Evolutionary conservation across 2,113 vertebrate genomes (phyloP).

Genomic region (Bubo blakistoni): DNA sequence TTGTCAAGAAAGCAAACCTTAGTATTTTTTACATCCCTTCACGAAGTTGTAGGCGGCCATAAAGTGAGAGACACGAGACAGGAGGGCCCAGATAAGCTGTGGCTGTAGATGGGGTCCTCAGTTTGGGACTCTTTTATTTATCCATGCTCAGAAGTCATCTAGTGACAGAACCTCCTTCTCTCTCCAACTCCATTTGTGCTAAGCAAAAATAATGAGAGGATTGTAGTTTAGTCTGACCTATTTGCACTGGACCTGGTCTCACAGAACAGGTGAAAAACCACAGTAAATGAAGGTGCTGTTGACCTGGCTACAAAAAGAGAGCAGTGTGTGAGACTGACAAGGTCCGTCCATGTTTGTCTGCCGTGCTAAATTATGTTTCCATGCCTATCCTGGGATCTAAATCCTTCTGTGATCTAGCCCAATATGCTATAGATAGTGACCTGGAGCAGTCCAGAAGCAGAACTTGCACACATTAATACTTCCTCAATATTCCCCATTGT

Average conservation of each 20-base stretch:
- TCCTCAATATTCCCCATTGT: background rate
- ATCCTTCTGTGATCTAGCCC: background rate
- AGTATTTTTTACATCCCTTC: background rate
- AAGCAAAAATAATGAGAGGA: background rate
- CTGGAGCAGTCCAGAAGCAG: background rate
- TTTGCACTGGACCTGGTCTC: background rate
- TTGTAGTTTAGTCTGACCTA: background rate
- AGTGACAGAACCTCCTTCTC: background rate
- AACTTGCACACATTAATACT: background rate
- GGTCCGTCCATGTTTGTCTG: background rate
- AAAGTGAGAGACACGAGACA: background rate
- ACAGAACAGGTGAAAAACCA: background rate
- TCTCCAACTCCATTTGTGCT: background rate
- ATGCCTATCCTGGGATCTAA: background rate
- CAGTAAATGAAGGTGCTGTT: background rate
- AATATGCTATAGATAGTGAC: background rate
- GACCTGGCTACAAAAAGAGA: background rate
- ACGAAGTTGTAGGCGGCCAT: background rate
- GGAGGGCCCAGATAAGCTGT: background rate
- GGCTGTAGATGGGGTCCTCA: background rate
- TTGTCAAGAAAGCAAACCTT: background rate
- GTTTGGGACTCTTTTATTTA: background rate
- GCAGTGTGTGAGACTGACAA: background rate
- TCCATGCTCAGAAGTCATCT: background rate
- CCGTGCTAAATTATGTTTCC: background rate